These are phyloP conservation scores for Pyrocephalus nanus DNA, from an alignment of 2,797 vertebrate species.

Conservation along the genomic window DNA sequence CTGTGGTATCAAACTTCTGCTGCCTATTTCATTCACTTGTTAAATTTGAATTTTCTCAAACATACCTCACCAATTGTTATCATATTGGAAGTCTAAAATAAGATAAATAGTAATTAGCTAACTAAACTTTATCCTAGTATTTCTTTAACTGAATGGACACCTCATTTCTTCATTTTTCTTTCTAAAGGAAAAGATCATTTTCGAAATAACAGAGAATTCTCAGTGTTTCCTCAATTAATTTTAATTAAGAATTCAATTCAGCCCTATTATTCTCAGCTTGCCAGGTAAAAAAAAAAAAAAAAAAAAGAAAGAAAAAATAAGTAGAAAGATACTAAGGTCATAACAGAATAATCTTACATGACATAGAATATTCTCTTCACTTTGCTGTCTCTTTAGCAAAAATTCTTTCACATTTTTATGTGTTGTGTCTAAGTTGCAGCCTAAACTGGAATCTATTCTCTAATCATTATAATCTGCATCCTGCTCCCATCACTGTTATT, in stretches of 20 bases:
- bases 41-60: not conserved
- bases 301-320: not conserved
- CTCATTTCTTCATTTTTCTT: not conserved
- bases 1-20: not conserved
- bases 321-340: not conserved
- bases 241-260: constrained; percentile 13
- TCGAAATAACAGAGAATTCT: not conserved
- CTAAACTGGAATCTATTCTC: not conserved
- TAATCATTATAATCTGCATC: not conserved
- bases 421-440: not conserved
- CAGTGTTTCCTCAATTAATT: not conserved
- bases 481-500: not conserved
- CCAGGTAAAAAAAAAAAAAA: not conserved
- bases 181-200: not conserved
- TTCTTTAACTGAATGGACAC: not conserved
- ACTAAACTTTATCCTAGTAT: not conserved
- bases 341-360: not conserved
- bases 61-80: not conserved
- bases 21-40: not conserved
- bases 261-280: not conserved
- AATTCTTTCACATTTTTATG: not conserved
- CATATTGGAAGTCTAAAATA: not conserved
- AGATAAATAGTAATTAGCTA: not conserved
- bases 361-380: not conserved
- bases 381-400: not conserved